phyloP scores from a whole-genome alignment of 2,113 vertebrate species.

The Lepisosteus osseus region DNA sequence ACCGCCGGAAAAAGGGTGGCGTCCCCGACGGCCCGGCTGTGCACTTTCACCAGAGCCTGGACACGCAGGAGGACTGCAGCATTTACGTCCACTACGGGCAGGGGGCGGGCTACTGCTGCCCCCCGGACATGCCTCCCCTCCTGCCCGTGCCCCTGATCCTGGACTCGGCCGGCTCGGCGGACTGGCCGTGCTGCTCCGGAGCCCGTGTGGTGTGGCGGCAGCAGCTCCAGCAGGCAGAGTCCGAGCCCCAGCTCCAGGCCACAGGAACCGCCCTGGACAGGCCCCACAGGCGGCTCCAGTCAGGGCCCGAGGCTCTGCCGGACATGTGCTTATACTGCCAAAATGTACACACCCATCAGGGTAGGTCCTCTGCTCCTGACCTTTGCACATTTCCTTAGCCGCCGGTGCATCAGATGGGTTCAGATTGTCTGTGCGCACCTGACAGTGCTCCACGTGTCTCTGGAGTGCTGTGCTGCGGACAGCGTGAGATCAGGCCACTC shows the following conservation, averaged over 20 bases:
- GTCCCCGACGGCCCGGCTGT: slow-evolving; percentile 60
- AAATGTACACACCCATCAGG: slow-evolving; percentile 72
- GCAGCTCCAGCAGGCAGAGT: slow-evolving; percentile 64
- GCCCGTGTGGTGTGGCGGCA: slow-evolving; percentile 77
- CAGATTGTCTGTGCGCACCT: too few relatives aligned
- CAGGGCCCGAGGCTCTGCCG: slow-evolving; percentile 45
- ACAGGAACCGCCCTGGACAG: slow-evolving; percentile 55
- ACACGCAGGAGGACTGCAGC: slow-evolving; percentile 63
- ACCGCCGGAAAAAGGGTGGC: slow-evolving; percentile 66
- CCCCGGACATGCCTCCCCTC: slow-evolving; percentile 68
- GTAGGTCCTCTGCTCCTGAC: slow-evolving; percentile 59
- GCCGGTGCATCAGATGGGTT: too few relatives aligned
- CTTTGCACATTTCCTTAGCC: too few relatives aligned
- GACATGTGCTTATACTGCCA: slow-evolving; percentile 76
- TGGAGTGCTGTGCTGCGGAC: too few relatives aligned
- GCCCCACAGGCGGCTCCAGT: slow-evolving; percentile 49
- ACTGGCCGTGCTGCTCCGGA: slow-evolving; percentile 56
- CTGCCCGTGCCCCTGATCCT: slow-evolving; percentile 72
- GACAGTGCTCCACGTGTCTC: too few relatives aligned
- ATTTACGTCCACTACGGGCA: slow-evolving; percentile 63
- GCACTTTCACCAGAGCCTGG: slow-evolving; percentile 69
- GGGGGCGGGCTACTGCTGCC: slow-evolving; percentile 63
- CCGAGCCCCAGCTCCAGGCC: slow-evolving; percentile 66
- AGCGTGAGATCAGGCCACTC: too few relatives aligned
- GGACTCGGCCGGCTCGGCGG: slow-evolving; percentile 66